Percentiles rank a stretch among this genome's conserved stretches.
Conservation (phyloP, 1,140 invertebrate species). For the Ditylenchus dipsaci region DNA sequence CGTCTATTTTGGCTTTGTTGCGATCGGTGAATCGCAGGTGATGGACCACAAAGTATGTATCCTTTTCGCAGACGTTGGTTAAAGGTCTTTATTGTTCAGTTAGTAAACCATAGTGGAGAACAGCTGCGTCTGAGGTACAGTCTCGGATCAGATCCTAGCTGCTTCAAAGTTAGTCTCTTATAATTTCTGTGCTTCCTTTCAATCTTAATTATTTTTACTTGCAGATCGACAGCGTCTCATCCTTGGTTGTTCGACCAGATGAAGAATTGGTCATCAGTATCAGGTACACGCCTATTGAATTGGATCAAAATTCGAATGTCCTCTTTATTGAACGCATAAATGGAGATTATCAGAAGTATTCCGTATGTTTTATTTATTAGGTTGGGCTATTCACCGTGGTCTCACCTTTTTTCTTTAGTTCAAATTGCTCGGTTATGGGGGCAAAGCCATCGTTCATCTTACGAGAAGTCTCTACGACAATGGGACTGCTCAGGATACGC, state of each 20-base stretch:
- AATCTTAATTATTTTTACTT: not conserved
- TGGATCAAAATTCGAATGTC: not conserved
- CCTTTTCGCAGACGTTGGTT: too few relatives aligned
- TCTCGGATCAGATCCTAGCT: not conserved
- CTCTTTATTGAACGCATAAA: not conserved
- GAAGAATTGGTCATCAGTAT: not conserved
- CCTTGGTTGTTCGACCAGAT: not conserved
- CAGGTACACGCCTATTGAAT: not conserved
- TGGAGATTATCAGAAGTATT: not conserved
- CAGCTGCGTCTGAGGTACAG: not conserved
- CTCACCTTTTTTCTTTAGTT: not conserved
- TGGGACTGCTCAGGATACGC: not conserved
- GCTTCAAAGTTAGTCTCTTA: not conserved
- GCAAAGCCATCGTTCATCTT: not conserved
- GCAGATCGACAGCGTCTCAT: not conserved
- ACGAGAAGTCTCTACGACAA: not conserved
- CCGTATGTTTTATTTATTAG: not conserved
- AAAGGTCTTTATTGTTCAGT: too few relatives aligned
- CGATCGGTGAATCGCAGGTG: not conserved
- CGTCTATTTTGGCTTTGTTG: not conserved
- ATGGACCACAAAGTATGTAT: slow-evolving; percentile 3
- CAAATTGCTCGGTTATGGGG: not conserved
- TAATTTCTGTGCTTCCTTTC: not conserved
- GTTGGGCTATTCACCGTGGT: not conserved
- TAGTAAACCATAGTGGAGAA: not conserved